phyloP scores from a whole-genome alignment of 2,888 invertebrate genomes.

The Zele albiditarsus region DNA sequence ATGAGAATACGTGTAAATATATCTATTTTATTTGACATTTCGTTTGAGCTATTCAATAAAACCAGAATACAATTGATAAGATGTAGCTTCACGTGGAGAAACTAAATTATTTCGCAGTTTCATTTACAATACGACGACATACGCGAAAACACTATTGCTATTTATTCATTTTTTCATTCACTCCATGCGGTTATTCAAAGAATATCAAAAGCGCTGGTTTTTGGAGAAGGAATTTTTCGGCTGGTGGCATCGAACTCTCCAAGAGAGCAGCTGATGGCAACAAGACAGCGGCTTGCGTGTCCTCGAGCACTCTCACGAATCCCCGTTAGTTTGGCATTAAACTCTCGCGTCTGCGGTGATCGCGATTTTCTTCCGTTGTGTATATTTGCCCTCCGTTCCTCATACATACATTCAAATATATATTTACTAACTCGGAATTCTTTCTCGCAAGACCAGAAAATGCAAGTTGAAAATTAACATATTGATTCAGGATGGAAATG shows the following conservation, averaged over 20 bases:
- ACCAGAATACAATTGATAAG: too few relatives aligned
- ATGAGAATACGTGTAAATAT: too few relatives aligned
- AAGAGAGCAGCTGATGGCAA: conserved; percentile 17
- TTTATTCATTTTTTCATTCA: background rate
- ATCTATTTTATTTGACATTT: too few relatives aligned
- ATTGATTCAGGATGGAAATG: too few relatives aligned
- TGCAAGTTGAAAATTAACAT: background rate
- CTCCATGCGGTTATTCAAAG: background rate
- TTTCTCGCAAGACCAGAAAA: background rate
- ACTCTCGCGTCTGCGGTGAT: conserved; percentile 17
- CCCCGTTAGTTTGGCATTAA: conserved; percentile 23
- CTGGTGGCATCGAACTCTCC: conserved; percentile 26
- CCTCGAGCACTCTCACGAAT: conserved; percentile 22
- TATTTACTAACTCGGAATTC: background rate
- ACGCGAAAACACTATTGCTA: background rate
- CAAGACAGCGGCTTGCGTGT: conserved; percentile 14
- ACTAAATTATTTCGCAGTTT: too few relatives aligned
- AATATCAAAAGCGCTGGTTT: background rate
- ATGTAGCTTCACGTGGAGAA: too few relatives aligned
- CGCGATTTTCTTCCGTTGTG: background rate
- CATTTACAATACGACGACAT: too few relatives aligned
- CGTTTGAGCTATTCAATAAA: too few relatives aligned
- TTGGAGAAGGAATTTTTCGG: conserved; percentile 8
- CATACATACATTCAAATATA: background rate
- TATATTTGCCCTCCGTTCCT: background rate